These are phyloP conservation scores for Buceros bicornis DNA, from an alignment of 2,797 vertebrate species.

Conservation along the genomic window DNA sequence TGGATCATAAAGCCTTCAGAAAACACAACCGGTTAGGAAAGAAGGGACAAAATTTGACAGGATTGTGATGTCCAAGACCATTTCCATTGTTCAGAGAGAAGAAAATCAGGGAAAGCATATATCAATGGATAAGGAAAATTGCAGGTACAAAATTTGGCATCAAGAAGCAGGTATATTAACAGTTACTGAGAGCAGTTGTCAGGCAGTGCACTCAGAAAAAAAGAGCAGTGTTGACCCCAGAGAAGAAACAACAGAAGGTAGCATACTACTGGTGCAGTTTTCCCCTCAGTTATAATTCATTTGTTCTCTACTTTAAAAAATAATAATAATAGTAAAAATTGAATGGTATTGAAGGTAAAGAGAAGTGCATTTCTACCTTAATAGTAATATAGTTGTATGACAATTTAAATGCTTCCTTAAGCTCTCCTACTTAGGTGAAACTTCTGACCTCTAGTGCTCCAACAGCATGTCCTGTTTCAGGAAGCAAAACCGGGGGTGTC, in stretches of 20 bases:
- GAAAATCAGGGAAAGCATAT: background rate
- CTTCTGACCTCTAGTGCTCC: background rate
- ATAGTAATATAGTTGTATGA: background rate
- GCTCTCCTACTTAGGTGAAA: constrained; percentile 7
- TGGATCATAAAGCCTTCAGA: background rate
- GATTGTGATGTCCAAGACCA: background rate
- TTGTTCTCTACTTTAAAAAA: constrained; percentile 42
- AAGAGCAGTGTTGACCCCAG: background rate
- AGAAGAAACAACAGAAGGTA: background rate
- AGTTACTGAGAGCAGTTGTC: background rate
- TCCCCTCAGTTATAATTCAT: constrained; percentile 44
- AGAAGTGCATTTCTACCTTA: constrained; percentile 11
- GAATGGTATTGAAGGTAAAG: background rate
- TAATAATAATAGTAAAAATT: background rate
- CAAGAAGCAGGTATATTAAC: background rate
- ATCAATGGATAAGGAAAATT: background rate
- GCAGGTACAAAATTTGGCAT: background rate
- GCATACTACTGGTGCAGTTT: background rate
- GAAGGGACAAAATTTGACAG: background rate
- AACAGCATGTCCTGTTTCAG: background rate
- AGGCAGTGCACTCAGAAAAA: background rate
- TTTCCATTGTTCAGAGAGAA: background rate
- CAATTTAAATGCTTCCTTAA: constrained; percentile 8
- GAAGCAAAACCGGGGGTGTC: background rate
- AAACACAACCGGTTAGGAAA: background rate